Evolutionary conservation across 1,140 invertebrate genomes (phyloP).

Genomic region (Saxidomus purpurata): DNA sequence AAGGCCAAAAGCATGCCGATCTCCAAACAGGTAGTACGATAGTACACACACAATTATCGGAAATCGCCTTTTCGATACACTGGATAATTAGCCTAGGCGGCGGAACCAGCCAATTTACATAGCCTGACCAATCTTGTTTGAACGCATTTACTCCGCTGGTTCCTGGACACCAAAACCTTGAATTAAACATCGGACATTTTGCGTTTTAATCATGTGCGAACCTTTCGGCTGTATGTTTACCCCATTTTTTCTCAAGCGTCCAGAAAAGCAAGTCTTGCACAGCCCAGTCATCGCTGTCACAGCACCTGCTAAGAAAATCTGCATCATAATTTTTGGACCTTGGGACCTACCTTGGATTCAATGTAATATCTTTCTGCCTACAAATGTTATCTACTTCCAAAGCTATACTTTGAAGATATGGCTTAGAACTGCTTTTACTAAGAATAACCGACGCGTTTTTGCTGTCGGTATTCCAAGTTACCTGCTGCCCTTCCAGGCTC

Average conservation of each 20-base stretch:
- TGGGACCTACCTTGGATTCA: background rate
- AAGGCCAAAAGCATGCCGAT: background rate
- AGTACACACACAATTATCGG: constrained; percentile 27
- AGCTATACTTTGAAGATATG: constrained; percentile 28
- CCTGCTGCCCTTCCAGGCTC: background rate
- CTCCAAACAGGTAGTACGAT: constrained; percentile 1
- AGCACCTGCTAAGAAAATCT: constrained; percentile 3
- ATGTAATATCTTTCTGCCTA: background rate
- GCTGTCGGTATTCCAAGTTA: background rate
- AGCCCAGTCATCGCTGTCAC: background rate
- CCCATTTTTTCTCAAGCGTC: background rate
- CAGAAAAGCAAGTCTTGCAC: background rate
- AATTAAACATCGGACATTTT: constrained; percentile 26
- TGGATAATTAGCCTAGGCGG: background rate
- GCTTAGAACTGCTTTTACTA: background rate
- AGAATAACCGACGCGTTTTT: constrained; percentile 2
- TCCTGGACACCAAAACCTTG: constrained; percentile 11
- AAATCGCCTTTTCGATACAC: background rate
- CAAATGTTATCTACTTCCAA: constrained; percentile 4
- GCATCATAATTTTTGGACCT: background rate
- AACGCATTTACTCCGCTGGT: constrained; percentile 23
- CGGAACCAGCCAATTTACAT: constrained; percentile 11
- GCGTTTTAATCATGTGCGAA: constrained; percentile 27
- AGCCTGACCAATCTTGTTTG: background rate
- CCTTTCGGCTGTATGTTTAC: constrained; percentile 1